A percentile compares a stretch with the other conserved stretches of the same genome.
Evolutionary conservation across 1,140 invertebrate species (phyloP).

Genomic region (Octopus sinensis): DNA sequence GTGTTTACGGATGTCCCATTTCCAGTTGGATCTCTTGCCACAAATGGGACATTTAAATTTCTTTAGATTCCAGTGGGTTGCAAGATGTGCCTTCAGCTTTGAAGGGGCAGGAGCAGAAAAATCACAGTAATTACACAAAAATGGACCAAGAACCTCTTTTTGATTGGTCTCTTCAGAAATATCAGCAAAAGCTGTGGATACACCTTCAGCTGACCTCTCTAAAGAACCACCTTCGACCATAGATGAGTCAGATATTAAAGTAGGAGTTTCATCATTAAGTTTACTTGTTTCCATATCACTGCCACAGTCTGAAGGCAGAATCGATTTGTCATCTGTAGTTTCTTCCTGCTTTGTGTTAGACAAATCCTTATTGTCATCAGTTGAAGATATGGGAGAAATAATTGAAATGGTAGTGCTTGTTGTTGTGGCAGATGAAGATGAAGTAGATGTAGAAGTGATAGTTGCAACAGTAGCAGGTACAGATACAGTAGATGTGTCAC

Average conservation of each 20-base stretch:
- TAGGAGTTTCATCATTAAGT: background rate
- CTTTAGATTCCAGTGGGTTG: constrained; percentile 52
- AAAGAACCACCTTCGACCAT: background rate
- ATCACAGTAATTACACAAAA: constrained; percentile 47
- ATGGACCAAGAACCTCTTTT: constrained; percentile 24
- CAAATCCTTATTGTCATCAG: background rate
- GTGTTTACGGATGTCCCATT: constrained; percentile 57
- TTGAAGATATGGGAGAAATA: background rate
- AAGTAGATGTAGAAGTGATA: background rate
- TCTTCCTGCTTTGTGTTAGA: background rate
- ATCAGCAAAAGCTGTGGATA: background rate
- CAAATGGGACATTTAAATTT: constrained; percentile 54
- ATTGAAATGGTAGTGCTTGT: background rate
- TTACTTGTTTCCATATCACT: background rate
- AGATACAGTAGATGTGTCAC: background rate
- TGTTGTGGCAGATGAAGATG: background rate
- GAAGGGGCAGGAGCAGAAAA: constrained; percentile 46
- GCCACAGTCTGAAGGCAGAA: background rate
- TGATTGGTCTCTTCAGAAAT: background rate
- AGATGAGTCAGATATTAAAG: background rate
- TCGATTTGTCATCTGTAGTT: background rate
- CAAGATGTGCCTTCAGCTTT: constrained; percentile 50
- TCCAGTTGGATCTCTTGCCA: constrained; percentile 52
- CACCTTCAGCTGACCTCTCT: background rate
- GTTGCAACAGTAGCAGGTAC: background rate